Evolutionary conservation across 2,888 invertebrate genomes (phyloP).

Genomic region (Thymelicus sylvestris): DNA sequence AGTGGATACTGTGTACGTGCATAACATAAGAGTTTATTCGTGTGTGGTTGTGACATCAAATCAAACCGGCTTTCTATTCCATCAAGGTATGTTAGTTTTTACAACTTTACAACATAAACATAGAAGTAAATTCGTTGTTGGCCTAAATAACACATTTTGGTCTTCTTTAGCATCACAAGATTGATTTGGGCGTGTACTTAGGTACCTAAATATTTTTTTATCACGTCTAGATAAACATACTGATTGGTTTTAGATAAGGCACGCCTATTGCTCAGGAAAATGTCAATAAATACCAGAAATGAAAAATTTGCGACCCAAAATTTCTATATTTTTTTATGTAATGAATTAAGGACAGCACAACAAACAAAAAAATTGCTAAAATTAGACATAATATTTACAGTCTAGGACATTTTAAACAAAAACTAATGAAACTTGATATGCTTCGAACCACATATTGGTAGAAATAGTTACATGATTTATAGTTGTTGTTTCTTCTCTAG

Average conservation of each 20-base stretch:
- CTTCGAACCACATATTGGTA: too few relatives aligned
- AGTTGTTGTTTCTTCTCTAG: too few relatives aligned
- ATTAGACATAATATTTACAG: too few relatives aligned
- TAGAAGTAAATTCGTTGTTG: not conserved
- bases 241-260: not conserved
- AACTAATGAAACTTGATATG: too few relatives aligned
- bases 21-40: not conserved
- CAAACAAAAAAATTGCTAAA: too few relatives aligned
- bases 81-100: constrained; percentile 24
- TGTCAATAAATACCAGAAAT: not conserved
- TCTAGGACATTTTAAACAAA: too few relatives aligned
- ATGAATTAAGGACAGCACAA: too few relatives aligned
- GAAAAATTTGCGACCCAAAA: too few relatives aligned
- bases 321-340: too few relatives aligned
- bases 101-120: not conserved
- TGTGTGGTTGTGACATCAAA: constrained; percentile 23
- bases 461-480: too few relatives aligned
- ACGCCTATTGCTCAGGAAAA: not conserved
- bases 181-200: not conserved
- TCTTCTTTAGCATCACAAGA: not conserved
- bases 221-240: not conserved
- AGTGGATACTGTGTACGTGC: constrained; percentile 6
- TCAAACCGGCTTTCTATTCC: constrained; percentile 37
- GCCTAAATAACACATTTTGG: not conserved
- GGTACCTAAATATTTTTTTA: not conserved